Evolutionary conservation across 2,888 invertebrate species (phyloP).

Genomic region (Megalurothrips usitatus): DNA sequence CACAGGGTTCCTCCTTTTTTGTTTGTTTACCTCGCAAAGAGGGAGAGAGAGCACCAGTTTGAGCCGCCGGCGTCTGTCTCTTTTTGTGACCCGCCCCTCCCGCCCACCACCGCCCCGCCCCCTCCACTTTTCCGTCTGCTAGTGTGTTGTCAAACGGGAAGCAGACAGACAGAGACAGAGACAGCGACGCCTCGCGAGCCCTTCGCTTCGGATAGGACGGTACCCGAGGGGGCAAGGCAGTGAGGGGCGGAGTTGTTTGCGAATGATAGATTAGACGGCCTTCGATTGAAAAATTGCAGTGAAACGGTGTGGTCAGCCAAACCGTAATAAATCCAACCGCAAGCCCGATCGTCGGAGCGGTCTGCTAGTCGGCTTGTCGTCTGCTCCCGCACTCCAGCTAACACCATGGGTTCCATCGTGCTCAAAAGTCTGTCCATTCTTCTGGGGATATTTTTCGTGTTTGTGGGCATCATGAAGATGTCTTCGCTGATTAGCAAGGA

Average conservation of each 20-base stretch:
- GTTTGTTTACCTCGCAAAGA: conserved; percentile 2
- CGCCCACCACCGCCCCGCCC: background rate
- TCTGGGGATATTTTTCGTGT: conserved; percentile 89
- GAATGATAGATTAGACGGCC: too few species aligned
- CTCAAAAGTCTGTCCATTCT: conserved; percentile 85
- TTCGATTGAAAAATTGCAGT: too few species aligned
- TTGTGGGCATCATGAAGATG: conserved; percentile 88
- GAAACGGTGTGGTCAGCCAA: too few species aligned
- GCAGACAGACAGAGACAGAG: too few species aligned
- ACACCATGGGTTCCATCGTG: conserved; percentile 66
- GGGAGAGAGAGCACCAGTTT: background rate
- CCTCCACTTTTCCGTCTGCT: conserved; percentile 1
- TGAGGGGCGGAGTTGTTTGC: too few species aligned
- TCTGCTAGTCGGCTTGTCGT: background rate
- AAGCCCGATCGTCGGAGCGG: too few species aligned
- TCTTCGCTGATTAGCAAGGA: conserved; percentile 90
- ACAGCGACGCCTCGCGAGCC: too few species aligned
- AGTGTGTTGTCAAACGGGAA: background rate
- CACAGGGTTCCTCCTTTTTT: background rate
- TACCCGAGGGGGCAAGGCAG: too few species aligned
- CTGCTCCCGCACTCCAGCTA: background rate
- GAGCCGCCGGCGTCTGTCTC: conserved; percentile 9
- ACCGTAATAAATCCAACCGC: too few species aligned
- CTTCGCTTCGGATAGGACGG: too few species aligned
- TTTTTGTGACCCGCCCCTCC: too few species aligned